Evolutionary conservation across 1,140 invertebrate species (phyloP).

Genomic region (Homarus americanus): DNA sequence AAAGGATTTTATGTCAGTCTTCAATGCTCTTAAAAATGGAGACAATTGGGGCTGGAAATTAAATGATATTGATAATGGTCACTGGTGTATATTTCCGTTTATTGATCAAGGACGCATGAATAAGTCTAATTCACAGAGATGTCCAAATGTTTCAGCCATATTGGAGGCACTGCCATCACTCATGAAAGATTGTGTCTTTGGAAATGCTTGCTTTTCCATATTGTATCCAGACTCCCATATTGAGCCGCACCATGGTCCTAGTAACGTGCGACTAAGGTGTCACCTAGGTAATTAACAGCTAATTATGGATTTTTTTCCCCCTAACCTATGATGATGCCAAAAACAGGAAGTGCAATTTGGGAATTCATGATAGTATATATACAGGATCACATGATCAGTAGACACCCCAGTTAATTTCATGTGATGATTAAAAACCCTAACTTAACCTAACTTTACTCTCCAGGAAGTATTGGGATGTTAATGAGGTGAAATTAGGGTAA

Average conservation of each 20-base stretch:
- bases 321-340: too few relatives aligned
- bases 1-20: slow-evolving; percentile 50
- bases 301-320: background rate
- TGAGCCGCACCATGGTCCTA: slow-evolving; percentile 54
- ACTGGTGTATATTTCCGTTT: slow-evolving; percentile 70
- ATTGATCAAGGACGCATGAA: slow-evolving; percentile 46
- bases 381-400: too few relatives aligned
- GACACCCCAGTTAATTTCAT: too few relatives aligned
- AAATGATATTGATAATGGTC: slow-evolving; percentile 51
- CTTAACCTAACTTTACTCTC: too few relatives aligned
- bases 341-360: too few relatives aligned
- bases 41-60: slow-evolving; percentile 55
- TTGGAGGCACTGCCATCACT: slow-evolving; percentile 41
- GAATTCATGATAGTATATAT: too few relatives aligned
- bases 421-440: too few relatives aligned
- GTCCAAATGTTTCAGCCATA: slow-evolving; percentile 38
- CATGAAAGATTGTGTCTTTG: slow-evolving; percentile 68
- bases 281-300: slow-evolving; percentile 38
- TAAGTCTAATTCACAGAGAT: slow-evolving; percentile 40
- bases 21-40: slow-evolving; percentile 33
- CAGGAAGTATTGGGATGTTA: too few relatives aligned
- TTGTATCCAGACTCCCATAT: slow-evolving; percentile 62
- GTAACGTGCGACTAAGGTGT: slow-evolving; percentile 53
- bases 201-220: slow-evolving; percentile 56
- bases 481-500: too few relatives aligned